phyloP scores from a whole-genome alignment of 2,113 vertebrate genomes.

The Tangachromis dhanisi region DNA sequence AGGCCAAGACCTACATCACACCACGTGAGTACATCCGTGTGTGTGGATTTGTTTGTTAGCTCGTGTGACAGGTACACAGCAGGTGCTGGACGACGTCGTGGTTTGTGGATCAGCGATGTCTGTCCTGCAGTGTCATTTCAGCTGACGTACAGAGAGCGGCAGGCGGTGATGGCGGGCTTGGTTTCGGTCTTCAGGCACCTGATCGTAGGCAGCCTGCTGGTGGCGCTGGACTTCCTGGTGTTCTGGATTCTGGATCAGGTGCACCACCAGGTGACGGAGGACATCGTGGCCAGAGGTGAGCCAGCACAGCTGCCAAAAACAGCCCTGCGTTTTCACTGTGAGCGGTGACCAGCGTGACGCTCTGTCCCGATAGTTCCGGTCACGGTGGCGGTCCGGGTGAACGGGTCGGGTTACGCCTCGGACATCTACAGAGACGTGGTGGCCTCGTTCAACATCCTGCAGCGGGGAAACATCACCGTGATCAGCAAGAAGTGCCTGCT shows the following conservation, averaged over 20 bases:
- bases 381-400: conserved; percentile 61
- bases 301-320: rapidly evolving
- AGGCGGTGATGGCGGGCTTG: conserved; percentile 13
- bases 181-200: conserved; percentile 62
- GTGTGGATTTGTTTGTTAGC: background rate
- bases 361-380: conserved; percentile 68
- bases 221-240: conserved; percentile 78
- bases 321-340: rapidly evolving
- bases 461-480: conserved; percentile 78
- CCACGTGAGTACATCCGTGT: conserved; percentile 68
- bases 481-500: conserved; percentile 77
- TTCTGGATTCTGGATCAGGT: conserved; percentile 88
- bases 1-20: conserved; percentile 72
- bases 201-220: conserved; percentile 62
- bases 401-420: conserved; percentile 75
- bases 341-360: background rate
- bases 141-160: conserved; percentile 60
- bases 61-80: background rate
- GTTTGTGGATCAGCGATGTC: background rate
- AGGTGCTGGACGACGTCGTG: background rate
- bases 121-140: background rate
- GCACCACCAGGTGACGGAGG: conserved; percentile 70
- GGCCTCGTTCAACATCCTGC: conserved; percentile 74
- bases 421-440: conserved; percentile 81
- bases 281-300: conserved; percentile 75